Evolutionary conservation across 2,888 invertebrate genomes (phyloP), one percentile per base, ranked within the genome.

Genomic region (Diarsia dahlii): DNA sequence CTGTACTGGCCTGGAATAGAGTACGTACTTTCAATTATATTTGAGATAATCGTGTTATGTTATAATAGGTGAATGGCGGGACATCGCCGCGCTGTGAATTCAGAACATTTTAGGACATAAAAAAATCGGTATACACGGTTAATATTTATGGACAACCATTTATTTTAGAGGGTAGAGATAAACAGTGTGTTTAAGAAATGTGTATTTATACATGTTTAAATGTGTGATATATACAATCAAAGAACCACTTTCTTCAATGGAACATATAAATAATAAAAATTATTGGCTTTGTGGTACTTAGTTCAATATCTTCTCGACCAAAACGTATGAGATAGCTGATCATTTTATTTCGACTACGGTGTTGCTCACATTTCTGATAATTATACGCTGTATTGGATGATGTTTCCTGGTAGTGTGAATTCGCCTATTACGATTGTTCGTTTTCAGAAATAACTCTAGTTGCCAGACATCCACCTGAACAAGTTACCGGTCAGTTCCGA

Each of bases 1-100:
- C 13, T 56, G 54, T n/a, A 46, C 23, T 34, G 60, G 18, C 54
- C n/a, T 71, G 62, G 78, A 66, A 62, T 45, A 12, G 15, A 23
- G 13, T 15, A 62, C 20, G 15, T 46, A 46, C 28, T 39, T 39
- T 46, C 3, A 15, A 23, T 39, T 20, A 23, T 23, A 46, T 48
- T 58, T 34, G 4, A 6, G 48, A 58, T 15, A 48, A 48, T 39
- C 8, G n/a, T 1, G 15, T 23, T 48, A 64, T 50, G 39, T 50
- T 34, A 12, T 10, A 63, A 12, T 10, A 63, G 15, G 20, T 18
- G 28, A 18, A 3, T n/a, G 62, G 12, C 20, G 62, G 20, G 34
- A 18, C 12, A 12, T 62, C 39, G 3, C 10, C 5, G 39, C 62
- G 18, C 54, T n/a, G 54, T 54, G 54, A 54, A 23, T 45, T 48